Percentiles rank a stretch among this genome's conserved stretches.
These are phyloP conservation scores for Hiodon alosoides DNA, from an alignment of 2,113 vertebrate species.

Conservation along the genomic window DNA sequence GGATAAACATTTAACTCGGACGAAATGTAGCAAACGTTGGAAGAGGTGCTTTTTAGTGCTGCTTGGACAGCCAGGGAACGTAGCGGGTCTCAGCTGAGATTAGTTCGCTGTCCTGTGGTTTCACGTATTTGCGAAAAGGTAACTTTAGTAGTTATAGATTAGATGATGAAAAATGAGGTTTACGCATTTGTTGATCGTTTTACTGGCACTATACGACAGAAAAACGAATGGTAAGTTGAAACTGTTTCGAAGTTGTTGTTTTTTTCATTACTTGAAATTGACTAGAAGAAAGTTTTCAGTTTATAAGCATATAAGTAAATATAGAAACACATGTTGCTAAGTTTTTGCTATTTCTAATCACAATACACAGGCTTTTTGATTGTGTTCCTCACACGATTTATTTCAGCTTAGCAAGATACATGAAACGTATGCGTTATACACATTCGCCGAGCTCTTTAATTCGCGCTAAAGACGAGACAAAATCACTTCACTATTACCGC, in stretches of 20 bases:
- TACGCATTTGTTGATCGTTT: constrained; percentile 30
- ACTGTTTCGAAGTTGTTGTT: not conserved
- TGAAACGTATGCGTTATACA: too few relatives aligned
- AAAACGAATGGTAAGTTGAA: constrained; percentile 27
- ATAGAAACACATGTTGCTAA: too few relatives aligned
- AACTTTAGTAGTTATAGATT: not conserved
- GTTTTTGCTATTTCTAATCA: too few relatives aligned
- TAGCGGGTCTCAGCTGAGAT: not conserved
- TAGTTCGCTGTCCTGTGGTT: constrained; percentile 10
- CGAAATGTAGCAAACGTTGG: not conserved
- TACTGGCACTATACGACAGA: constrained; percentile 19
- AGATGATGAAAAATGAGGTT: constrained; percentile 46
- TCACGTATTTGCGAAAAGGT: constrained; percentile 3
- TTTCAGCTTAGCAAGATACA: too few relatives aligned
- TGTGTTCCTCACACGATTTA: too few relatives aligned
- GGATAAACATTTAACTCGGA: not conserved
- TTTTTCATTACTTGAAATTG: not conserved
- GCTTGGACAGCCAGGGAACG: not conserved
- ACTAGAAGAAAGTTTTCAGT: not conserved
- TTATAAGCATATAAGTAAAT: not conserved
- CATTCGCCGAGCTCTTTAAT: too few relatives aligned
- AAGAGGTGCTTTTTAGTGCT: not conserved
- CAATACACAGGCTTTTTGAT: too few relatives aligned
- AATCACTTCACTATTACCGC: too few relatives aligned
- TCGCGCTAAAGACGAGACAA: too few relatives aligned